A percentile compares a stretch with the other conserved stretches of the same genome.
Conservation (phyloP, 2,888 invertebrate genomes). For the Oxyteleia sp. region DNA sequence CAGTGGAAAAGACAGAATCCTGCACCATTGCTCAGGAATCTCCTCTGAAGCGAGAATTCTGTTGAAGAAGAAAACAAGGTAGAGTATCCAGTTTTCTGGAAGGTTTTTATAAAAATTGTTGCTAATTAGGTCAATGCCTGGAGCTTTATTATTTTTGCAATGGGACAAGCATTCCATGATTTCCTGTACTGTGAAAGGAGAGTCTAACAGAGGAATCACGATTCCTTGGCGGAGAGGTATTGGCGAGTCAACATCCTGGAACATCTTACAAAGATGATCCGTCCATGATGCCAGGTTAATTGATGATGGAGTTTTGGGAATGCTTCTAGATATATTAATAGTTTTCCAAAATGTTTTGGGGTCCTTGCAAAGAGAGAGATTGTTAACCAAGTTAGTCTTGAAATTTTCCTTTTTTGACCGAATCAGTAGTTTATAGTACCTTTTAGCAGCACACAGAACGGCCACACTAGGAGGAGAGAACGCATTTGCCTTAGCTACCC, state of each 20-base stretch:
- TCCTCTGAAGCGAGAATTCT: neutral
- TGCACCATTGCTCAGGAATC: constrained; percentile 3
- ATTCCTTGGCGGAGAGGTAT: neutral
- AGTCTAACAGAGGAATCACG: neutral
- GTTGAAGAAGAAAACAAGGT: neutral
- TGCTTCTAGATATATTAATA: no score
- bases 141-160: constrained; percentile 13
- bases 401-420: no score
- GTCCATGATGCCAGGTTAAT: neutral
- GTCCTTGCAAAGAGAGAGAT: no score
- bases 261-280: neutral
- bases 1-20: neutral
- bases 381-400: no score
- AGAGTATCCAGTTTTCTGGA: constrained; percentile 6
- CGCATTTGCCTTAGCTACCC: no score
- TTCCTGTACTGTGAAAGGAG: neutral
- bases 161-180: neutral
- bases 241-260: neutral
- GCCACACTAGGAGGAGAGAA: no score
- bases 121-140: constrained; percentile 7
- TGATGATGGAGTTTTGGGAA: no score
- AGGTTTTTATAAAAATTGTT: constrained; percentile 11
- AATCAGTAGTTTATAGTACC: no score
- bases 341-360: no score
- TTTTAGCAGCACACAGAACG: no score